Percentiles rank a stretch among this genome's conserved stretches.
These are phyloP conservation scores for Nettapus auritus DNA, from an alignment of 2,113 vertebrate species.

Conservation along the genomic window DNA sequence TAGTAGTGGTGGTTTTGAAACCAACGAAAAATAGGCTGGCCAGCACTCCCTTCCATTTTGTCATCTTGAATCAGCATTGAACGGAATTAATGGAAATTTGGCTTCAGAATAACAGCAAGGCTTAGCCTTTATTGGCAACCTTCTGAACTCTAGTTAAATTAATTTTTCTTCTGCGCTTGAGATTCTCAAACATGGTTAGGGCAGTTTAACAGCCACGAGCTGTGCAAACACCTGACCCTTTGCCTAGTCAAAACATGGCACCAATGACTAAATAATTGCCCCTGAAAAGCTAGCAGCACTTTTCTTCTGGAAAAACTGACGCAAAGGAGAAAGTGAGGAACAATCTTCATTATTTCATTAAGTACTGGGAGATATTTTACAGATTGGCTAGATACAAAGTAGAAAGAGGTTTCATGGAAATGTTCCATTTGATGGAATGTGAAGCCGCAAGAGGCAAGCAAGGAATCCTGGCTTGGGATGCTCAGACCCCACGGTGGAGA, in stretches of 20 bases:
- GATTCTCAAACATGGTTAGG: background rate
- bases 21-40: background rate
- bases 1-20: background rate
- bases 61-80: slow-evolving; percentile 29
- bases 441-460: background rate
- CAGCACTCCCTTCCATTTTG: slow-evolving; percentile 13
- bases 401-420: background rate
- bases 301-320: background rate
- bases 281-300: background rate
- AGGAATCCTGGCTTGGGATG: too few relatives aligned
- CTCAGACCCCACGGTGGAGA: background rate
- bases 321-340: background rate
- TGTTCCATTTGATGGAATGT: background rate
- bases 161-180: slow-evolving; percentile 31
- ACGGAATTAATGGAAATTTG: slow-evolving; percentile 32
- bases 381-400: background rate
- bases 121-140: background rate
- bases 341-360: background rate
- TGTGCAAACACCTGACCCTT: background rate
- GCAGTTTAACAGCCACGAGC: background rate
- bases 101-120: background rate
- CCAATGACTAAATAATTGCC: background rate
- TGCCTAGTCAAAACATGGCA: background rate
- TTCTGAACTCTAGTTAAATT: slow-evolving; percentile 43
- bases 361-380: background rate